Base-by-base conservation (phyloP, 2,797 vertebrate genomes). In the Falco naumanni region DNA sequence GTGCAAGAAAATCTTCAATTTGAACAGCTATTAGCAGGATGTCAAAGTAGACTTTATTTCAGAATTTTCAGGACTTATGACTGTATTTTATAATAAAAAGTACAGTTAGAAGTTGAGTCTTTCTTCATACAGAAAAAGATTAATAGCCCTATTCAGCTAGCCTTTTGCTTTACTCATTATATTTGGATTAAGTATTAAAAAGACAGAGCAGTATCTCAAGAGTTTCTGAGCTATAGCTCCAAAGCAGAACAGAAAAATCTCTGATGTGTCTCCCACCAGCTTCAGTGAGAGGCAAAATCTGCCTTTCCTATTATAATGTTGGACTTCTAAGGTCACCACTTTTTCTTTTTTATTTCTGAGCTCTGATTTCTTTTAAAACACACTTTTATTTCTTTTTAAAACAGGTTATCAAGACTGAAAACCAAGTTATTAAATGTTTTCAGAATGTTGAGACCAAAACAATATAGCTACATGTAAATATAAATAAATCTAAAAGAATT, bases 41-140 rank as follows among this genome's bases (percentile, higher is more conserved):
- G 88, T 48, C 75, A 89, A 89, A 59, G 53, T 13, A 87, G 84
- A 64, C 14, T 75, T 95, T 63, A 89, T 74, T 97, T 89, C 88
- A 93, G 75, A 95, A 96, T 60, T 69, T 85, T 72, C 78, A 84
- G 70, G 75, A 83, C 39, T 86, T 74, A 77, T 15, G 29, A 34
- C 60, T 78, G 34, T 56, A 82, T 80, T 84, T 92, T 56, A 10
- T 66, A 76, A 87, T 68, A 95, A 85, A 83, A 91, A 82, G 70
- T 83, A 89, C 59, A 75, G 89, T 75, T 96, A 92, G 84, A 74
- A 83, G 53, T 87, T 89, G 89, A 80, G 76, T 91, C 9, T 5
- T 65, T 63, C 94, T 96, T 95, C 95, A 88, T 80, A 84, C 33
- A 94, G 81, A 51, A 87, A 89, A 39, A 89, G 33, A 87, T 88